Evolutionary conservation across 2,113 vertebrate genomes (phyloP).

Genomic region (Plotosus lineatus): DNA sequence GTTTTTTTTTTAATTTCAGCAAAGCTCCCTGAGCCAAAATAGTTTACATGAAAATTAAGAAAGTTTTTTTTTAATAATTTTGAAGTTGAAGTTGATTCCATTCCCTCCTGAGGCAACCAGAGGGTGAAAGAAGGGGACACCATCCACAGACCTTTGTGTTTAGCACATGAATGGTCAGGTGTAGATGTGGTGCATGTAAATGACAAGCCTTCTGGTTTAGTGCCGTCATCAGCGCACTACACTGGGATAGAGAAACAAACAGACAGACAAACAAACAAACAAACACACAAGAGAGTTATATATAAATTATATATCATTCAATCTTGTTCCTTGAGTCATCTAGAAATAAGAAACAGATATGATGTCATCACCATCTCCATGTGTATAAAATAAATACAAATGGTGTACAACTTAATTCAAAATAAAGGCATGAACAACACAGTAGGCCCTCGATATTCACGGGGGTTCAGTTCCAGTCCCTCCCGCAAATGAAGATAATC

Average conservation of each 20-base stretch:
- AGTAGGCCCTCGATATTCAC: no score
- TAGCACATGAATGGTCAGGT: conserved; percentile 79
- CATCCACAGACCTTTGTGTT: conserved; percentile 75
- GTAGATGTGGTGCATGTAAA: conserved; percentile 74
- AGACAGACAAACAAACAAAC: conserved; percentile 84
- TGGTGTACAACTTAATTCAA: not conserved
- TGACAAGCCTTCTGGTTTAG: conserved; percentile 86
- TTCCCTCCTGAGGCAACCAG: conserved; percentile 78
- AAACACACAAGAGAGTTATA: conserved; percentile 68
- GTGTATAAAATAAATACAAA: no score
- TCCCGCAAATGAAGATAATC: no score
- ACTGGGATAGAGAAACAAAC: conserved; percentile 90
- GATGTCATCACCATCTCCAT: no score
- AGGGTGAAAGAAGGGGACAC: conserved; percentile 69
- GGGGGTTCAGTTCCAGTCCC: no score
- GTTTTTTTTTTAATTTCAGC: conserved; percentile 80
- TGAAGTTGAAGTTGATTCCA: conserved; percentile 3
- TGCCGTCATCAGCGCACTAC: conserved; percentile 89
- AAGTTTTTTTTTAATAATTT: not conserved
- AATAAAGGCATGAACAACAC: no score
- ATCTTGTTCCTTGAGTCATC: not conserved
- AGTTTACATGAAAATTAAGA: conserved; percentile 61
- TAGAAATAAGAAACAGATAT: not conserved
- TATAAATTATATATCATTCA: not conserved
- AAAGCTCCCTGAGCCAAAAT: conserved; percentile 74